phyloP scores from a whole-genome alignment of 2,888 invertebrate genomes.

The Gisinianus flammeolus region DNA sequence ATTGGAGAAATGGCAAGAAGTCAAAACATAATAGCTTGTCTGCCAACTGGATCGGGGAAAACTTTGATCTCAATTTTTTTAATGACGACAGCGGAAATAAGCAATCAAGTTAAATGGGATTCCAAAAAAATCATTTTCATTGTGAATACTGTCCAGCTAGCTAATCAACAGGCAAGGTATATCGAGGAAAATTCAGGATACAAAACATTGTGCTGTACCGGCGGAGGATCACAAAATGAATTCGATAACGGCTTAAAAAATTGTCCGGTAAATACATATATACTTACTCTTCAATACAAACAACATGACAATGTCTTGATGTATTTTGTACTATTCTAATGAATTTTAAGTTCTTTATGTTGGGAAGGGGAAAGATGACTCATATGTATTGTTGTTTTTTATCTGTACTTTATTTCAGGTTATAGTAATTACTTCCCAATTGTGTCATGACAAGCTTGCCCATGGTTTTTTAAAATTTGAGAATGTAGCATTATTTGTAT shows the following conservation, averaged over 20 bases:
- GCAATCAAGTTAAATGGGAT: constrained; percentile 63
- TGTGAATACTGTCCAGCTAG: constrained; percentile 80
- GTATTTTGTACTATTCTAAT: too few species aligned
- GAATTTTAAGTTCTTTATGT: too few species aligned
- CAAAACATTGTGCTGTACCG: constrained; percentile 60
- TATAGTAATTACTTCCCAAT: constrained; percentile 81
- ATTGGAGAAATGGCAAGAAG: constrained; percentile 74
- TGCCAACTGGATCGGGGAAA: constrained; percentile 93
- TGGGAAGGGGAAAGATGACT: too few species aligned
- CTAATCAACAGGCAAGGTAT: constrained; percentile 75
- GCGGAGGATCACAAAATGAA: not conserved
- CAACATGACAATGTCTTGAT: too few species aligned
- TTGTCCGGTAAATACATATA: not conserved
- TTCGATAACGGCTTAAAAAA: not conserved
- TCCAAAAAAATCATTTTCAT: constrained; percentile 78
- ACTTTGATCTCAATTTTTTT: constrained; percentile 85
- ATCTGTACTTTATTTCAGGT: constrained; percentile 67
- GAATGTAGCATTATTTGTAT: constrained; percentile 77
- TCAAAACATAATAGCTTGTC: constrained; percentile 85
- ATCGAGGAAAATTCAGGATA: constrained; percentile 72
- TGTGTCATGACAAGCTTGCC: constrained; percentile 73
- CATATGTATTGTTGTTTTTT: too few species aligned
- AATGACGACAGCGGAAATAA: constrained; percentile 67
- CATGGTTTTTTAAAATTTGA: constrained; percentile 65
- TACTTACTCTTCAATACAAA: too few species aligned